A percentile compares a stretch with the other conserved stretches of the same genome.
phyloP scores from a whole-genome alignment of 2,888 invertebrate genomes.

The Drosophila colorata region DNA sequence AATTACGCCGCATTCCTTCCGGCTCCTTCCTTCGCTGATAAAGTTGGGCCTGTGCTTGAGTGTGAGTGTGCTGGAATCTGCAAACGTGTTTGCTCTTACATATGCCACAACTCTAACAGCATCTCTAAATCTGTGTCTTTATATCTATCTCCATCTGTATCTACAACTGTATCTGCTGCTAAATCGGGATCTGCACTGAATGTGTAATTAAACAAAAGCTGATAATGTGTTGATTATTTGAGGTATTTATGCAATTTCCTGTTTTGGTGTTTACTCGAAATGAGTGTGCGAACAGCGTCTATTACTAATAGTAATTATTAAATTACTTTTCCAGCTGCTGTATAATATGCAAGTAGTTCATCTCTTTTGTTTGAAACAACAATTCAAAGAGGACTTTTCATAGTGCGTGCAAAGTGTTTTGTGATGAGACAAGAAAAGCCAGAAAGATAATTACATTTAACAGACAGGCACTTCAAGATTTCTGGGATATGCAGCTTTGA shows the following conservation, averaged over 20 bases:
- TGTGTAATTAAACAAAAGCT: slow-evolving; percentile 74
- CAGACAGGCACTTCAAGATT: slow-evolving; percentile 22
- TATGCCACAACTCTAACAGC: slow-evolving; percentile 10
- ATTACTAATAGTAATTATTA: slow-evolving; percentile 63
- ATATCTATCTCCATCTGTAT: too few species aligned
- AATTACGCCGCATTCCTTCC: slow-evolving; percentile 36
- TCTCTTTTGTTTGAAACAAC: neutral
- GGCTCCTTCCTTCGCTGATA: neutral
- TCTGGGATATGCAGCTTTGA: slow-evolving; percentile 20
- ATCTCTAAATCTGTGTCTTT: neutral
- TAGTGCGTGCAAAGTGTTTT: neutral
- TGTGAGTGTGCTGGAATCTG: slow-evolving; percentile 9
- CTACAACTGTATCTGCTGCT: slow-evolving; percentile 10
- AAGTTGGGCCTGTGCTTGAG: neutral
- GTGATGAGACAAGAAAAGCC: slow-evolving; percentile 13
- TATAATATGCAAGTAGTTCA: neutral
- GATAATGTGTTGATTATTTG: slow-evolving; percentile 76
- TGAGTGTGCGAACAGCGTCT: slow-evolving; percentile 9
- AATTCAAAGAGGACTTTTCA: neutral
- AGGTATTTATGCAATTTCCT: slow-evolving; percentile 65
- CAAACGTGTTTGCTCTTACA: slow-evolving; percentile 7
- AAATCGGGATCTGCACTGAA: slow-evolving; percentile 23
- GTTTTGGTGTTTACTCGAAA: slow-evolving; percentile 9
- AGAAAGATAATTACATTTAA: slow-evolving; percentile 17
- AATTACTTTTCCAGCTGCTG: slow-evolving; percentile 62